A percentile compares a stretch with the other conserved stretches of the same genome.
Conservation (phyloP, 2,888 invertebrate species). For the Xylocampa areola region DNA sequence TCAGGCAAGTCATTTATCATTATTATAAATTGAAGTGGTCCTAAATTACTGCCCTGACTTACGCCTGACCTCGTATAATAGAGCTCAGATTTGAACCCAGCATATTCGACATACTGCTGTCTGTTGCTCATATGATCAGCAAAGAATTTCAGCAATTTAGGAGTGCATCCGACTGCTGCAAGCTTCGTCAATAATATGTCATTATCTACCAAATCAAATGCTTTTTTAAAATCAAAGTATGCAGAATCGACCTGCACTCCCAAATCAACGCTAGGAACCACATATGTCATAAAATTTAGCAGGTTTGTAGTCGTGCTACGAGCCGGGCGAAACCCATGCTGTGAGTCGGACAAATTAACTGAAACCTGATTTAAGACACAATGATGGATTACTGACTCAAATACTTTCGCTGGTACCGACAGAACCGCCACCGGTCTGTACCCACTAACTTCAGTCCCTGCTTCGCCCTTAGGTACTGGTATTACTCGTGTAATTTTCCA, state of each 20-base stretch:
- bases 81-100: slow-evolving; percentile 1
- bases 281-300: background rate
- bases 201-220: slow-evolving; percentile 10
- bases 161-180: slow-evolving; percentile 8
- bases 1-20: slow-evolving; percentile 7
- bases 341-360: background rate
- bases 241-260: slow-evolving; percentile 6
- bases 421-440: slow-evolving; percentile 8
- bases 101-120: slow-evolving; percentile 8
- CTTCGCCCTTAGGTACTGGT: slow-evolving; percentile 5
- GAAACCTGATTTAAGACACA: background rate
- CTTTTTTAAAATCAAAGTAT: slow-evolving; percentile 9
- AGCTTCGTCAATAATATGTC: slow-evolving; percentile 3
- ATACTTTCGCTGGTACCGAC: slow-evolving; percentile 10
- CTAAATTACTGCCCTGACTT: slow-evolving; percentile 4
- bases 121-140: background rate
- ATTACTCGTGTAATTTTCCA: slow-evolving; percentile 7
- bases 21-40: background rate
- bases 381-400: background rate
- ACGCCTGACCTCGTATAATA: slow-evolving; percentile 2
- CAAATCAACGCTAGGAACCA: slow-evolving; percentile 1
- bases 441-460: slow-evolving; percentile 1
- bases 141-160: slow-evolving; percentile 8
- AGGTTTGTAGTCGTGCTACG: slow-evolving; percentile 7
- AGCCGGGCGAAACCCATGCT: slow-evolving; percentile 8